Percentiles rank a stretch among this genome's conserved stretches.
These are phyloP conservation scores for Micrasema longulum DNA, from an alignment of 1,140 invertebrate species.

Conservation along the genomic window DNA sequence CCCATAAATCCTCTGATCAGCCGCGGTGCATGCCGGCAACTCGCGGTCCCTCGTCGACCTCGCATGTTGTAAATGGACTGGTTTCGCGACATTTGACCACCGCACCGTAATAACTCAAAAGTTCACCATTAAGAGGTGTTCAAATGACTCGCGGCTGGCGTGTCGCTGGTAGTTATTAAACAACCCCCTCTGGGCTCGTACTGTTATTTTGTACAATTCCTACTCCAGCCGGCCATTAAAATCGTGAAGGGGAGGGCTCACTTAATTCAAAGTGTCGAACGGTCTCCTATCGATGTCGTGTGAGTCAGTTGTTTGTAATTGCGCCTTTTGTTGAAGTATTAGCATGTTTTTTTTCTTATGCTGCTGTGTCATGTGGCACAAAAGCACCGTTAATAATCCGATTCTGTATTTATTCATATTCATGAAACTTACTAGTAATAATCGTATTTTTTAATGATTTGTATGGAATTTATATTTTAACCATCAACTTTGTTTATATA, in stretches of 20 bases:
- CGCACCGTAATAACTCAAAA: conserved; percentile 37
- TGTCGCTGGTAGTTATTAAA: conserved; percentile 23
- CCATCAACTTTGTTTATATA: no score
- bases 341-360: not conserved
- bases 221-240: no score
- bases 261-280: not conserved
- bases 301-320: no score
- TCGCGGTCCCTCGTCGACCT: not conserved
- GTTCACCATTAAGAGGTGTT: conserved; percentile 36
- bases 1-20: not conserved
- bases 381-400: no score
- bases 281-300: not conserved
- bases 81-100: conserved; percentile 21
- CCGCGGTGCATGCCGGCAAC: not conserved
- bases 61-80: no score
- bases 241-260: not conserved
- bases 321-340: not conserved
- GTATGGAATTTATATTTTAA: no score
- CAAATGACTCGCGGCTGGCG: conserved; percentile 23
- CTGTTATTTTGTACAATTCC: no score
- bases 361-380: no score
- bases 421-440: no score
- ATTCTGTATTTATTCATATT: no score
- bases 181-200: not conserved
- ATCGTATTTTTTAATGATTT: no score